phyloP scores from a whole-genome alignment of 1,140 invertebrate genomes.

The Asbolus verrucosus region DNA sequence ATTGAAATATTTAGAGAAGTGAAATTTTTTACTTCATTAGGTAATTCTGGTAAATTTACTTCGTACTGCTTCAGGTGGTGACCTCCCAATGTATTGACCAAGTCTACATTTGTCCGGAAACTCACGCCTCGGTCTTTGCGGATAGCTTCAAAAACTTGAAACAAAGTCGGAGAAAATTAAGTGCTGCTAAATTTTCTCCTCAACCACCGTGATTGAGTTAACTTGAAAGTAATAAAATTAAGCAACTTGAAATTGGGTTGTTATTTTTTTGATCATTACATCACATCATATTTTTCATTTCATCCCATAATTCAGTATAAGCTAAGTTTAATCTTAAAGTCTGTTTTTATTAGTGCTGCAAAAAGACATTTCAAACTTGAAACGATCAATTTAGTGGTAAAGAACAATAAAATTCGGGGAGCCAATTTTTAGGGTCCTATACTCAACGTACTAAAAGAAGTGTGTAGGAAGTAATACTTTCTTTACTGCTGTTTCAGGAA shows the following conservation, averaged over 20 bases:
- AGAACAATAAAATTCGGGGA: background rate
- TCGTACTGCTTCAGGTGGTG: too few relatives aligned
- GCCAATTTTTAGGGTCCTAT: constrained; percentile 3
- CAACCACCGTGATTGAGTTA: too few relatives aligned
- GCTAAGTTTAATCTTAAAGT: too few relatives aligned
- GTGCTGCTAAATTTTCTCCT: constrained; percentile 30
- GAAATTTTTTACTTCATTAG: too few relatives aligned
- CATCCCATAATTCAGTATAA: too few relatives aligned
- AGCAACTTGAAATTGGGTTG: constrained; percentile 13
- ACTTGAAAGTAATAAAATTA: constrained; percentile 36
- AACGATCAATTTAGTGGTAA: constrained; percentile 1
- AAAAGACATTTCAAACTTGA: constrained; percentile 20
- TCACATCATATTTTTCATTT: too few relatives aligned
- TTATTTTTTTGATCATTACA: too few relatives aligned
- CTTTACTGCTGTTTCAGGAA: constrained; percentile 15
- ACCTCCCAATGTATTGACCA: too few relatives aligned
- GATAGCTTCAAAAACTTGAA: constrained; percentile 9
- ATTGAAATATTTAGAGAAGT: too few relatives aligned
- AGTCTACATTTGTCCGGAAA: background rate
- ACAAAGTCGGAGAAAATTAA: constrained; percentile 35
- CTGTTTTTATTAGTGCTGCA: constrained; percentile 4
- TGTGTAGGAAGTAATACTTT: constrained; percentile 8
- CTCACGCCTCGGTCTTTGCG: background rate
- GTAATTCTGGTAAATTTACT: too few relatives aligned
- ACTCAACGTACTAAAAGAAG: background rate